Evolutionary conservation across 2,888 invertebrate species (phyloP), one percentile per base, ranked within the genome.

Genomic region (Drosophila paramelanica): DNA sequence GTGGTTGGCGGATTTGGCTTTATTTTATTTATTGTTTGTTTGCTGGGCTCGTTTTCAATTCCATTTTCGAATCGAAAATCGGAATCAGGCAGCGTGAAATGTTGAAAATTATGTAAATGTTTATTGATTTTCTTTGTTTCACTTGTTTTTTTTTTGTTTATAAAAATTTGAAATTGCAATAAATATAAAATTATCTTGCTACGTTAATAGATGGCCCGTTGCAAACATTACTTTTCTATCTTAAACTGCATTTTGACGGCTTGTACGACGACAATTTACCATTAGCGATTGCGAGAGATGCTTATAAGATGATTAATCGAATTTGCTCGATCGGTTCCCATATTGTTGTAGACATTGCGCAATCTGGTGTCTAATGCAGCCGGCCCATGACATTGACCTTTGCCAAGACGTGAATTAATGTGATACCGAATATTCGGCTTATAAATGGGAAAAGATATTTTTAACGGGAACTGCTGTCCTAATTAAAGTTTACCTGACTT

Each of bases 61-160:
- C 42, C 47, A 43, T 53, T 65, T 53, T 43, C 43, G 38, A 65
- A 50, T n/a, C 14, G 23, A 42, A 62, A 65, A 62, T 49, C 39
- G 13, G 38, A 69, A 62, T 52, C 46, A 36, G 46, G 41, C 60
- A 68, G 65, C 68, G 64, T 77, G 8, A 81, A 84, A 66, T 81
- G 71, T 87, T 73, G 62, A 69, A 85, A 72, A 79, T 74, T 79
- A 83, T 88, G 88, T 78, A 86, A 82, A 88, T 73, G 60, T 39
- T 73, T 85, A 75, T 74, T 57, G 74, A 72, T 82, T 85, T 81
- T 81, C 81, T 75, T 84, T 81, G 72, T 74, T 69, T 67, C 11
- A 27, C 14, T 38, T 31, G 57, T 53, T 39, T 67, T 39, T 41
- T 36, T 56, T 60, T 60, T 47, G 5, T 27, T 1, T 50, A 57